Evolutionary conservation across 2,888 invertebrate genomes (phyloP).

Genomic region (Notodonta ziczac): DNA sequence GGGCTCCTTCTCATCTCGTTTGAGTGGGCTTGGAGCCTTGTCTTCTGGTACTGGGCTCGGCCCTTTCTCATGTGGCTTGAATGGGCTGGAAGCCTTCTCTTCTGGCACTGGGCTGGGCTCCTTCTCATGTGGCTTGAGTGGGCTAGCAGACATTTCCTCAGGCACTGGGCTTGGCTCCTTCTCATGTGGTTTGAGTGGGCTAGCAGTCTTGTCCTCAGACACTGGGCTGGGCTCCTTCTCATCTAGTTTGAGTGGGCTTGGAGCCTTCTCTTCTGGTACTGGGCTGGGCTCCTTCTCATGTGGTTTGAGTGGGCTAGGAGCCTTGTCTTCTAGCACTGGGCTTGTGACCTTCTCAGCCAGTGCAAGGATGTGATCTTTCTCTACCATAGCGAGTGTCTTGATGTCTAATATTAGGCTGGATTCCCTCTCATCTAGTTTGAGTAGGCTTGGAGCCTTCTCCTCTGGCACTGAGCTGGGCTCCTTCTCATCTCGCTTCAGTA

Average conservation of each 20-base stretch:
- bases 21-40: constrained; percentile 7
- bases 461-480: constrained; percentile 10
- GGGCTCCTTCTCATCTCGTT: constrained; percentile 9
- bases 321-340: constrained; percentile 11
- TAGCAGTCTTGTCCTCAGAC: constrained; percentile 7
- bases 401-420: neutral
- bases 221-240: constrained; percentile 8
- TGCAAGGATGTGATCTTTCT: too few species aligned
- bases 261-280: constrained; percentile 7
- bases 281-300: constrained; percentile 13
- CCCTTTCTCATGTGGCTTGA: constrained; percentile 14
- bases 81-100: neutral
- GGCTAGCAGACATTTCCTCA: constrained; percentile 10
- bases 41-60: constrained; percentile 10
- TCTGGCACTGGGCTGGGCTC: neutral
- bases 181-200: constrained; percentile 9
- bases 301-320: neutral
- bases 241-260: constrained; percentile 7
- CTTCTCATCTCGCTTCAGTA: constrained; percentile 7
- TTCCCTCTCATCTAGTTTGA: constrained; percentile 4
- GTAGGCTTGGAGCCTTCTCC: constrained; percentile 6
- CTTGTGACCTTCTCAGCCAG: constrained; percentile 9
- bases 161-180: neutral
- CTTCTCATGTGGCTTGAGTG: constrained; percentile 6
- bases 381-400: neutral